Base-by-base conservation (phyloP, 2,113 vertebrate species). In the Corydoras sp. region DNA sequence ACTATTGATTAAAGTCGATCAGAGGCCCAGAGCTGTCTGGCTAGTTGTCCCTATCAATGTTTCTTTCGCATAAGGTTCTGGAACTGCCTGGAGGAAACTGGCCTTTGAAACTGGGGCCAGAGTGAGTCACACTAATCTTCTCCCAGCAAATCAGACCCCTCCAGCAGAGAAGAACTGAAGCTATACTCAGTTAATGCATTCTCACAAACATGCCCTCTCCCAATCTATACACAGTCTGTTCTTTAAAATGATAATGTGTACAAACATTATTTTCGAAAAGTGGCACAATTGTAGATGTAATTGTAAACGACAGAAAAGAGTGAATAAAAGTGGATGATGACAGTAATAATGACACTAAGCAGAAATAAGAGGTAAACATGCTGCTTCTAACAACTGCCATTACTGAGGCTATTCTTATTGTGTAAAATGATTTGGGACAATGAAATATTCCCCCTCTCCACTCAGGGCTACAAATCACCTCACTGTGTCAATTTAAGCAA, bases 1-100 rank as follows among this genome's bases (percentile, higher is more conserved):
- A 24, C 49, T 75, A 80, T 73, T 77, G 72, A 80, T 80, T 63
- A 66, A 72, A 77, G 56, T 75, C 50, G 68, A 50, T 62, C 31
- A 10, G 61, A 71, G 69, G 68, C 71, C 55, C 54, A 30, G 60
- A 55, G 65, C 62, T 56, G 2, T 51, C 62, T 72, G 64, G 69
- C 65, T 73, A 54, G 72, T 73, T 60, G 31, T 69, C 2, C 29
- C 54, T 49, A 71, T 77, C 75, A 69, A 55, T 63, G 11, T n/a
- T 58, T 53, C 59, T 58, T 61, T 76, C 71, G 68, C 71, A 71
- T 24, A 65, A 68, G 68, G 65, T 62, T 53, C 68, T 76, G 48
- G 9, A 24, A 14, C 31, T 61, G 72, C 58, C 31, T 75, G 55
- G 5, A 11, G 56, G 18, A 43, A 56, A 65, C 32, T 10, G 69